These are phyloP conservation scores for Capitella teleta DNA, from an alignment of 1,140 invertebrate genomes.

Conservation along the genomic window DNA sequence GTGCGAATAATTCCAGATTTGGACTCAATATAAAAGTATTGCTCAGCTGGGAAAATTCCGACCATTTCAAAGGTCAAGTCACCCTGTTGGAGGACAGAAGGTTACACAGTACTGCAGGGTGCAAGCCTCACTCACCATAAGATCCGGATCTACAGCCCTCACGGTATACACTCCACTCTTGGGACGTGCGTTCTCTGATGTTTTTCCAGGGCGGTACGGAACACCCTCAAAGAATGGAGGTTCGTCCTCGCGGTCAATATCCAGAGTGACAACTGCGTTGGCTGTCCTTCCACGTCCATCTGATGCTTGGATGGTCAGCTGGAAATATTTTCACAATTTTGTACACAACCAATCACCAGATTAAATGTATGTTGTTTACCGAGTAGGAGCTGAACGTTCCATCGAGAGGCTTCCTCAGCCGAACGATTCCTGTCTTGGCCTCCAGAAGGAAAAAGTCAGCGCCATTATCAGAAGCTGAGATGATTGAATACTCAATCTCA, in stretches of 20 bases:
- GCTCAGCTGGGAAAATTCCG: constrained; percentile 17
- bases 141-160: background rate
- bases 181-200: constrained; percentile 3
- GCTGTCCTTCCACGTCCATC: constrained; percentile 1
- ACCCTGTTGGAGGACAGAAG: constrained; percentile 14
- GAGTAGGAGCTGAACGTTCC: background rate
- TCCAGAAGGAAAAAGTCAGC: constrained; percentile 7
- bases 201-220: constrained; percentile 2
- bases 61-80: constrained; percentile 14
- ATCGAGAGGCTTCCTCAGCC: background rate
- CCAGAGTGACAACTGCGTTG: background rate
- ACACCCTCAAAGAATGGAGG: constrained; percentile 5
- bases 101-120: background rate
- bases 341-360: background rate
- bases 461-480: background rate
- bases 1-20: constrained; percentile 1
- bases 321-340: background rate
- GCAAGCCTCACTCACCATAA: background rate
- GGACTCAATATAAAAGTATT: constrained; percentile 20
- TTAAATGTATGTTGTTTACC: background rate
- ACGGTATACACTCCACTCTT: constrained; percentile 4
- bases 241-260: constrained; percentile 1
- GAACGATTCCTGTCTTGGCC: background rate
- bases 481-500: background rate
- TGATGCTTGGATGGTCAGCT: background rate